Evolutionary conservation across 2,797 vertebrate genomes (phyloP), one percentile per base, ranked within the genome.

Genomic region (Typhlichthys subterraneus): DNA sequence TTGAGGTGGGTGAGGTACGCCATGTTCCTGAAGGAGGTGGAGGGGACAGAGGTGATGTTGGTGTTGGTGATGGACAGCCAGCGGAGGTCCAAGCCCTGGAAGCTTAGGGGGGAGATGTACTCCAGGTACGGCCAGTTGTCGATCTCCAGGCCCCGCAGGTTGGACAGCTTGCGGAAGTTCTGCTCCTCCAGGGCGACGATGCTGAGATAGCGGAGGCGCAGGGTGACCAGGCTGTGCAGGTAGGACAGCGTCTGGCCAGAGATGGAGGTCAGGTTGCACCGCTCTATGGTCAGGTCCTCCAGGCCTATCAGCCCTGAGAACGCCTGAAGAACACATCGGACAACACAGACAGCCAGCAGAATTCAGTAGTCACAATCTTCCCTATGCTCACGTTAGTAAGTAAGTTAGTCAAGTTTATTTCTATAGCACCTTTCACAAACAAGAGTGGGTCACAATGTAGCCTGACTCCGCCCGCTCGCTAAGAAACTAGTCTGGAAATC

Each of bases 11-110:
- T 92, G 52, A 99, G 95, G 79, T 99, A 94, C 8, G 88, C 93
- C 88, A 96, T 88, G 84, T 95, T 96, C 67, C 94, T 93, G 86
- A 99, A 94, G 65, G 97, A 96, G 2, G 93, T 87, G 0, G 94
- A 92, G 0, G 97, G 97, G 72, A 99, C 96, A 0, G 93, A 92
- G 2, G 93, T 96, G 88, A 99, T 94, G 88, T 99, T 99, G 85
- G 95, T 95, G 88, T 96, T 95, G 12, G 97, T 99, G 89, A 99
- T 95, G 9, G 95, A 97, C 51, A 99, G 93, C 17, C 93, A 96
- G 71, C 93, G 96, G 72, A 99, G 94, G 83, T 98, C 97, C 57
- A 99, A 90, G 12, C 96, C 95, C 65, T 93, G 95, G 81, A 99
- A 96, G 88, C 95, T 95, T 33, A 93, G 91, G 0, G 96, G 90